These are phyloP conservation scores for Sicus ferrugineus DNA, from an alignment of 2,888 invertebrate species.

Conservation along the genomic window DNA sequence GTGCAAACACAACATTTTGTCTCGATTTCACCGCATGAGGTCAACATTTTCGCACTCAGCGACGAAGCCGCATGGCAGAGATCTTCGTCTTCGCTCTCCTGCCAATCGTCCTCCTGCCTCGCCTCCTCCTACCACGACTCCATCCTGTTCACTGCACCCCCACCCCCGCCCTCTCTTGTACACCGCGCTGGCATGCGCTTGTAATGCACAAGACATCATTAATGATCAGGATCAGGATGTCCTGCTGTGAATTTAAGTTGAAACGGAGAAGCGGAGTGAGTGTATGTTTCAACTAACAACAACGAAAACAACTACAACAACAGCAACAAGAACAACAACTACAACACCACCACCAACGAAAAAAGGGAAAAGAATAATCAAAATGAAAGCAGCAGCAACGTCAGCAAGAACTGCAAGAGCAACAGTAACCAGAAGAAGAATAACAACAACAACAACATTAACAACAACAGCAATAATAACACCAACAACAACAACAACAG, in stretches of 20 bases:
- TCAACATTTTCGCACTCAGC: slow-evolving; percentile 30
- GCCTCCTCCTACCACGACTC: neutral
- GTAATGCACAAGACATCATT: slow-evolving; percentile 32
- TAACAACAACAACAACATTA: neutral
- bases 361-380: slow-evolving; percentile 7
- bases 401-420: neutral
- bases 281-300: neutral
- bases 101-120: neutral
- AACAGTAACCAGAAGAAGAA: neutral
- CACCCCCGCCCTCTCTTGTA: neutral
- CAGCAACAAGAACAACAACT: slow-evolving; percentile 3
- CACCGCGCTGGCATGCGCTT: neutral
- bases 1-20: slow-evolving; percentile 27
- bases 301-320: slow-evolving; percentile 19
- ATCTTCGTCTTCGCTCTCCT: neutral
- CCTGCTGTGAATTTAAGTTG: slow-evolving; percentile 38
- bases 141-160: neutral
- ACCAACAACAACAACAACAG: slow-evolving; percentile 4
- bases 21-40: slow-evolving; percentile 32
- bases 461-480: slow-evolving; percentile 17
- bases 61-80: neutral
- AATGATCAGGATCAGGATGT: slow-evolving; percentile 35
- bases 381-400: slow-evolving; percentile 2
- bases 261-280: slow-evolving; percentile 7
- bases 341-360: neutral